A percentile compares a stretch with the other conserved stretches of the same genome.
phyloP scores from a whole-genome alignment of 2,888 invertebrate species.

The Acleris holmiana region DNA sequence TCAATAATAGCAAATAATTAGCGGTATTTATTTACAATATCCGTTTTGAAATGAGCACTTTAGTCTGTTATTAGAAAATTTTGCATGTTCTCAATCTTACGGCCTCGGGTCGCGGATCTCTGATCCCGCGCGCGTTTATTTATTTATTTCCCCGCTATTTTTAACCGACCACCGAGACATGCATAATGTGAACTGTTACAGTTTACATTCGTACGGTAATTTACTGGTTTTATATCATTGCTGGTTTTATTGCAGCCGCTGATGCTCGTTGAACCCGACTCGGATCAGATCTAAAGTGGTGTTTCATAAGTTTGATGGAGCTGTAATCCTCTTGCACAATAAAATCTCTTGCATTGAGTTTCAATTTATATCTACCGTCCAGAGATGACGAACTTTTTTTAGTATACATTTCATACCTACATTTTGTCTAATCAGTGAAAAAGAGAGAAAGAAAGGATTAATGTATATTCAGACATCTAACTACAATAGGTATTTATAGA shows the following conservation, averaged over 20 bases:
- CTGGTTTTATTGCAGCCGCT: conserved; percentile 64
- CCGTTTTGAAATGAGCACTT: conserved; percentile 25
- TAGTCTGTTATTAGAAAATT: conserved; percentile 30
- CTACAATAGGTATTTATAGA: too few species aligned
- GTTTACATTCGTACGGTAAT: conserved; percentile 73
- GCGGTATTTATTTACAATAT: conserved; percentile 21
- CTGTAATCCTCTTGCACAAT: conserved; percentile 20
- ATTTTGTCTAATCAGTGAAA: too few species aligned
- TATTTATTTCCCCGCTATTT: conserved; percentile 69
- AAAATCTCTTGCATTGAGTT: conserved; percentile 17
- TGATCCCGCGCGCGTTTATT: conserved; percentile 34
- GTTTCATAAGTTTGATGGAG: conserved; percentile 16
- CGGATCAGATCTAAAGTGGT: conserved; percentile 6
- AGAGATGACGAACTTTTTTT: too few species aligned
- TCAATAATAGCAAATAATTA: too few species aligned
- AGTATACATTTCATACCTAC: too few species aligned
- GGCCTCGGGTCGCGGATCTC: conserved; percentile 39
- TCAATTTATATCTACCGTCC: conserved; percentile 4
- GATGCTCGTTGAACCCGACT: conserved; percentile 47
- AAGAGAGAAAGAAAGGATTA: too few species aligned
- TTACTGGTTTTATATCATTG: conserved; percentile 74
- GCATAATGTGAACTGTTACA: conserved; percentile 67
- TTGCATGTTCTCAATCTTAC: conserved; percentile 31
- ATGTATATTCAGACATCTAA: too few species aligned
- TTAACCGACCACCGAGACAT: conserved; percentile 62